These are phyloP conservation scores for Teleopsis dalmanni DNA, from an alignment of 1,140 invertebrate genomes.

Conservation along the genomic window DNA sequence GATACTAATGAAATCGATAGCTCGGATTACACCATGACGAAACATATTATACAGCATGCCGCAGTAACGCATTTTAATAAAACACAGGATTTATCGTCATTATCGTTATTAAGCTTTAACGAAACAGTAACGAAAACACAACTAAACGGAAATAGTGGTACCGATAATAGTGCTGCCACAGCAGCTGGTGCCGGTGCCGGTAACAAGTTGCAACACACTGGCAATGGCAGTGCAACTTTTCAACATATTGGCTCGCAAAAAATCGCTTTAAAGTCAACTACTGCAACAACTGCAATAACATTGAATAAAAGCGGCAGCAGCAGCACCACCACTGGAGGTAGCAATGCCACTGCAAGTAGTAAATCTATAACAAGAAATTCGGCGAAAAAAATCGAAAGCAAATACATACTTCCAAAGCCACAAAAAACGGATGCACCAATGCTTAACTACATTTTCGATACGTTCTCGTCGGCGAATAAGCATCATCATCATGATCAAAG, in stretches of 20 bases:
- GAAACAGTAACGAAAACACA: conserved; percentile 16
- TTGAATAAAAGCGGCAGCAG: neutral
- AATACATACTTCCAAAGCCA: conserved; percentile 32
- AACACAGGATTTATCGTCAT: conserved; percentile 27
- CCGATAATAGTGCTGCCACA: conserved; percentile 1
- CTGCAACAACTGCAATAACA: conserved; percentile 4
- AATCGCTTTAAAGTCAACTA: conserved; percentile 26
- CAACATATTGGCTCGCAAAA: conserved; percentile 35
- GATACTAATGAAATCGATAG: conserved; percentile 41
- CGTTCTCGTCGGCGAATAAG: conserved; percentile 57
- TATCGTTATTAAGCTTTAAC: conserved; percentile 25
- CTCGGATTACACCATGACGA: conserved; percentile 30
- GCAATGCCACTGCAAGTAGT: neutral
- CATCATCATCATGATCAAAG: conserved; percentile 56
- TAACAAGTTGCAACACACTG: conserved; percentile 2
- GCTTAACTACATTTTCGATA: conserved; percentile 65
- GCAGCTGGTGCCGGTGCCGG: conserved; percentile 1
- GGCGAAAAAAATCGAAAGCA: conserved; percentile 33
- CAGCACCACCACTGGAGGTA: conserved; percentile 7
- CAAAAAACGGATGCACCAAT: conserved; percentile 59
- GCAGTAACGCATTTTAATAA: conserved; percentile 16
- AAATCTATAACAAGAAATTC: conserved; percentile 10
- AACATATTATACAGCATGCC: conserved; percentile 4
- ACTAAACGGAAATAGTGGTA: neutral
- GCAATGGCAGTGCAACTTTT: conserved; percentile 16